Evolutionary conservation across 2,113 vertebrate species (phyloP).

Genomic region (Salvelinus fontinalis): DNA sequence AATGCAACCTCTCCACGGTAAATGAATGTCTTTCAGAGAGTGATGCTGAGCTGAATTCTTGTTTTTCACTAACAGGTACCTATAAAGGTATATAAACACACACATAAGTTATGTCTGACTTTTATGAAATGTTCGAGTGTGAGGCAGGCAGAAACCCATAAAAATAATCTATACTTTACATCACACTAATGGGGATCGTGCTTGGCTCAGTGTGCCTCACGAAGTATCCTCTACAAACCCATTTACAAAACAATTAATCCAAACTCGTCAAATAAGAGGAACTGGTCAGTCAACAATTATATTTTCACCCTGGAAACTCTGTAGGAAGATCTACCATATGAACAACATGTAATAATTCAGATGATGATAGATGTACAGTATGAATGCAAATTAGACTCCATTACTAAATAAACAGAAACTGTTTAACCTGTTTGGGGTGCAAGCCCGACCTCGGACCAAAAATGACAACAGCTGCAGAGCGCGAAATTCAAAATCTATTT

Average conservation of each 20-base stretch:
- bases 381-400: slow-evolving; percentile 45
- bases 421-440: slow-evolving; percentile 61
- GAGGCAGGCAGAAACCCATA: slow-evolving; percentile 63
- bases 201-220: slow-evolving; percentile 43
- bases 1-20: slow-evolving; percentile 54
- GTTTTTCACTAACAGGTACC: slow-evolving; percentile 50
- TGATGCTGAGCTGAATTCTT: slow-evolving; percentile 39
- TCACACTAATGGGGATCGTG: slow-evolving; percentile 48
- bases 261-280: slow-evolving; percentile 56
- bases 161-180: slow-evolving; percentile 56
- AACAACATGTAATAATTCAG: slow-evolving; percentile 39
- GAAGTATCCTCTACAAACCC: slow-evolving; percentile 44
- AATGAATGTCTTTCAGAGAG: slow-evolving; percentile 66
- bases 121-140: slow-evolving; percentile 53
- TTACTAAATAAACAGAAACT: slow-evolving; percentile 63
- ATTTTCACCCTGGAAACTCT: slow-evolving; percentile 49
- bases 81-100: slow-evolving; percentile 45
- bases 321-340: slow-evolving; percentile 43
- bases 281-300: slow-evolving; percentile 13
- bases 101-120: slow-evolving; percentile 48
- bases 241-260: slow-evolving; percentile 52
- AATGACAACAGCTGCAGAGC: no score
- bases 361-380: slow-evolving; percentile 53
- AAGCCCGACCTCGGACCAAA: no score
- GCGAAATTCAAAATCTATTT: no score